Evolutionary conservation across 1,140 invertebrate genomes (phyloP).

Genomic region (Zaprionus davidi): DNA sequence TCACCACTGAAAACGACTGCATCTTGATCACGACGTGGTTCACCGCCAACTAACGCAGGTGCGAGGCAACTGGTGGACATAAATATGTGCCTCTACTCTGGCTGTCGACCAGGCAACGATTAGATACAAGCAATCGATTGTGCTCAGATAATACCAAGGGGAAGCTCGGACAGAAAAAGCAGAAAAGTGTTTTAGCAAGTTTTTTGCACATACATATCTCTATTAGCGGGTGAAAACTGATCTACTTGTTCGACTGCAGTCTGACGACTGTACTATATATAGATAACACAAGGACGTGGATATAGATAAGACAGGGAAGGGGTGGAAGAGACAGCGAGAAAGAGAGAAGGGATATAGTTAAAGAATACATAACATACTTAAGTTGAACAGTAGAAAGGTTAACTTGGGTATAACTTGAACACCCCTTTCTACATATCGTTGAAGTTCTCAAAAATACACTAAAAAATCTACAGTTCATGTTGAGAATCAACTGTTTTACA

Average conservation of each 20-base stretch:
- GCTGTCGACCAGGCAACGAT: slow-evolving; percentile 14
- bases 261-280: neutral
- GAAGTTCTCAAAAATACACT: too few relatives aligned
- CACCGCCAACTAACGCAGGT: slow-evolving; percentile 39
- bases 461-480: too few relatives aligned
- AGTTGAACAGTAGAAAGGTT: neutral
- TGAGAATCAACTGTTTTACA: too few relatives aligned
- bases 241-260: neutral
- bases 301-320: neutral
- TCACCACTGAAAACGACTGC: slow-evolving; percentile 37
- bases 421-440: neutral
- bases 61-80: slow-evolving; percentile 18
- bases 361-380: neutral
- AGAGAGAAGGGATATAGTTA: neutral
- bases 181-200: neutral
- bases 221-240: neutral
- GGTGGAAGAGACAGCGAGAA: neutral
- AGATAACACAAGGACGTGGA: neutral
- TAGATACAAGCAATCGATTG: slow-evolving; percentile 46
- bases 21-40: slow-evolving; percentile 52
- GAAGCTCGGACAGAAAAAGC: neutral
- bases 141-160: slow-evolving; percentile 27
- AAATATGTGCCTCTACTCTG: slow-evolving; percentile 25
- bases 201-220: slow-evolving; percentile 1
- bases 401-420: neutral